phyloP scores from a whole-genome alignment of 2,888 invertebrate genomes.

The Flexamia atlantica region DNA sequence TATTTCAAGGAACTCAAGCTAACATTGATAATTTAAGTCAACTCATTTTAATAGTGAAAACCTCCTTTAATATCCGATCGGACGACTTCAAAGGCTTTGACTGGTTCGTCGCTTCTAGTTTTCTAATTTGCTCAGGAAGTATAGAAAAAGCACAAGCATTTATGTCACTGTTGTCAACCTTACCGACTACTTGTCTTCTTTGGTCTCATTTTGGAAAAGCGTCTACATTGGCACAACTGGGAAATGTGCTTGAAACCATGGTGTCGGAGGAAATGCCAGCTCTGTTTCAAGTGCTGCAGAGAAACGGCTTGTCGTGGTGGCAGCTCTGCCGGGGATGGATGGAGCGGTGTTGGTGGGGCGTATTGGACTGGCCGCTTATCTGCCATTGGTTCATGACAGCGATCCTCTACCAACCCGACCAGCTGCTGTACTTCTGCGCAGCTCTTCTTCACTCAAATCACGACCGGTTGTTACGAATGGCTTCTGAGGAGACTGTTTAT shows the following conservation, averaged over 20 bases:
- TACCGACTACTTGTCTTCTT: conserved; percentile 54
- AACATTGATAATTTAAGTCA: conserved; percentile 54
- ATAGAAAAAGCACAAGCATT: conserved; percentile 49
- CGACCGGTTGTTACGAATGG: conserved; percentile 12
- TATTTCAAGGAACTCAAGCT: conserved; percentile 48
- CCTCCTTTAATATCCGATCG: neutral
- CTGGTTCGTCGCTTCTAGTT: conserved; percentile 61
- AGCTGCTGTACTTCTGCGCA: conserved; percentile 45
- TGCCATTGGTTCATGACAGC: conserved; percentile 57
- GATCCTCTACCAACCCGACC: conserved; percentile 55
- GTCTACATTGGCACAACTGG: conserved; percentile 19
- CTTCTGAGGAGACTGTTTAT: conserved; percentile 34
- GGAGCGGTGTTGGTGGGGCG: conserved; percentile 58
- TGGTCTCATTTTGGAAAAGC: conserved; percentile 34
- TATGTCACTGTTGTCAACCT: neutral
- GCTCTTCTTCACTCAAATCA: conserved; percentile 54
- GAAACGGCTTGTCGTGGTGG: conserved; percentile 60
- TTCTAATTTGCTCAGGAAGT: conserved; percentile 61
- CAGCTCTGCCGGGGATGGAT: conserved; percentile 54
- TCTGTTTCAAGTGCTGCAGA: conserved; percentile 51
- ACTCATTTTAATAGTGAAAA: conserved; percentile 38
- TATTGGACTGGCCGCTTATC: conserved; percentile 53
- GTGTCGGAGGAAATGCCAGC: conserved; percentile 53
- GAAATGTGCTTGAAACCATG: conserved; percentile 56
- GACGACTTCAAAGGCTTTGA: conserved; percentile 57